Base-by-base conservation (phyloP, 2,113 vertebrate genomes). In the Oncorhynchus clarkii region DNA sequence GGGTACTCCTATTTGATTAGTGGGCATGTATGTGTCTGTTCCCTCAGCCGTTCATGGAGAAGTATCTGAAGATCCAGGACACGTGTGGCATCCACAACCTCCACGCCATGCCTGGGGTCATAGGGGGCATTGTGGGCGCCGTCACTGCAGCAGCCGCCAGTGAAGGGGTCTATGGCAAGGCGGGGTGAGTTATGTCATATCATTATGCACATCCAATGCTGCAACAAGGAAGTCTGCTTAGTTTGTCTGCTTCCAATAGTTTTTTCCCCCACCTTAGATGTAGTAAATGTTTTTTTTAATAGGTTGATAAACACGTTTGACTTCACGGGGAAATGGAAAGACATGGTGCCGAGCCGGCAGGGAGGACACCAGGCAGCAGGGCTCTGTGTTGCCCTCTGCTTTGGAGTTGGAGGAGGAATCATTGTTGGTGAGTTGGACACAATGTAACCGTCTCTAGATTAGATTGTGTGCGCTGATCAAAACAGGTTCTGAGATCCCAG, bases 61-160 rank as follows among this genome's bases (percentile, higher is more conserved):
- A 95, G 72, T 81, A 84, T 67, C 79, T 99, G 66, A 94, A 92
- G 73, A 96, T 99, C 79, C 98, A 99, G 78, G 98, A 99, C 84
- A 99, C 97, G 0, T 99, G 97, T 45, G 98, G 98, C 57, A 89
- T 99, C 80, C 96, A 99, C 89, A 99, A 99, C 89, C 95, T 99
- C n/a, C 98, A 99, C 0, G 98, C 90, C 67, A 93, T 99, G 87
- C 98, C 98, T 0, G 98, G 98, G n/a, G 74, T 99, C 64, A 94
- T 99, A 5, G 98, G 97, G 0, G 96, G 95, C 74, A 95, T 99
- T 3, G 97, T 97, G 60, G 98, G 98, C 0, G 97, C 97, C 2
- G 92, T 99, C 81, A 95, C 95, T 0, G 97, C 96, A 0, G 94
- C 96, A 6, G 88, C 88, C 0, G 96, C 96, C 66, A 88, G 80